Base-by-base conservation (phyloP, 2,888 invertebrate genomes). In the Ephialtes manifestator region DNA sequence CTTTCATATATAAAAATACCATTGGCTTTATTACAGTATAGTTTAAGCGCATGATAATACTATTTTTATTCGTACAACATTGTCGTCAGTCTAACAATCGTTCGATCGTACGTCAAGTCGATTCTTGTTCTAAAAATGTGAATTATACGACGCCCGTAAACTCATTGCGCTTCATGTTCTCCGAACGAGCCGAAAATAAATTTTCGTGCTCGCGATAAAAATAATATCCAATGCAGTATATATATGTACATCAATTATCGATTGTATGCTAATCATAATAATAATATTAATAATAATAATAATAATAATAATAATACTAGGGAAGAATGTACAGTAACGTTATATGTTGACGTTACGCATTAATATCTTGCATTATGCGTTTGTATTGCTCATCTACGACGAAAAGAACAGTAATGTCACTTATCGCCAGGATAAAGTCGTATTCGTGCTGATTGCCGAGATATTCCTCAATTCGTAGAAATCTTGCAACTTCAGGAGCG, bases 1-100 rank as follows among this genome's bases (percentile, higher is more conserved):
- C 67, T 51, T 67, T 72, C 72, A 24, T 83, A 87, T 91, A 91
- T 87, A 90, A 91, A 91, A 91, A 91, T 91, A 91, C 88, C 83
- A 85, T 89, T 85, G 80, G 86, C 85, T 90, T 91, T 90, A 90
- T 90, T 91, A 86, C 74, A 85, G 81, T 81, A 84, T 77, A 83
- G 76, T 85, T 88, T 87, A 90, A 89, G 90, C 89, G 87, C 87
- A 87, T 88, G 89, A 90, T 90, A 91, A 87, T 89, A 90, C 84
- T 88, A 88, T 85, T 70, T 81, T 84, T 65, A 88, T 88, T 83
- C 86, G 87, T 89, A 90, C 87, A 89, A 85, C 79, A 86, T 80
- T 78, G 78, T 87, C 84, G 74, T 89, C 90, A 91, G 90, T 90
- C 90, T 90, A 89, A 71, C 81, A 87, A 82, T 77, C 60, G 68